These are phyloP conservation scores for Xyliphius kryptos DNA, from an alignment of 2,113 vertebrate species.

Conservation along the genomic window DNA sequence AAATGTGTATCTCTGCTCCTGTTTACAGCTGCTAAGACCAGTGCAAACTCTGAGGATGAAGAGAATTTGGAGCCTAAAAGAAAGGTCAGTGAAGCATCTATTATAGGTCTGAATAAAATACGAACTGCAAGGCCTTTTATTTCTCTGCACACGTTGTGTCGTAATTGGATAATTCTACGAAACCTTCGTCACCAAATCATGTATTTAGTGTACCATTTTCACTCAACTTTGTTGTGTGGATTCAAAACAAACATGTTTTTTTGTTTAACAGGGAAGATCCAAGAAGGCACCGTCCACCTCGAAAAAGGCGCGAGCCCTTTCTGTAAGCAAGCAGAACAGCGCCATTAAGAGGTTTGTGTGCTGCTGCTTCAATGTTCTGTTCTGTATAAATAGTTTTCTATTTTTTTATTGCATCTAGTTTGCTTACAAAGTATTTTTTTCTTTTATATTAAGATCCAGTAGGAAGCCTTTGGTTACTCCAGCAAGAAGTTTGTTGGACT, in stretches of 20 bases:
- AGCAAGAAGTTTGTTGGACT: slow-evolving; percentile 55
- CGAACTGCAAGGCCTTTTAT: too few species aligned
- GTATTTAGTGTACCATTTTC: too few species aligned
- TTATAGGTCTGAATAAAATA: too few species aligned
- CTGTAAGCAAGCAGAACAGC: slow-evolving; percentile 51
- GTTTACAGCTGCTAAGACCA: slow-evolving; percentile 49
- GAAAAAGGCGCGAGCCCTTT: slow-evolving; percentile 53
- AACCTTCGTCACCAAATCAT: too few species aligned
- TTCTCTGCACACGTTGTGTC: too few species aligned
- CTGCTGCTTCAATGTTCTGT: background rate
- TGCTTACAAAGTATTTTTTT: background rate
- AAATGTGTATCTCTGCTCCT: background rate
- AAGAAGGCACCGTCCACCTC: slow-evolving; percentile 59
- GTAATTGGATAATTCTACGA: too few species aligned
- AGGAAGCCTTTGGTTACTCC: slow-evolving; percentile 62
- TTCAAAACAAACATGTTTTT: background rate
- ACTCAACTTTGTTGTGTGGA: too few species aligned
- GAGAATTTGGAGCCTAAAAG: slow-evolving; percentile 47
- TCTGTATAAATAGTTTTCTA: background rate
- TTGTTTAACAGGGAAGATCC: slow-evolving; percentile 45
- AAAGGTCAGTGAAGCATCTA: slow-evolving; percentile 47
- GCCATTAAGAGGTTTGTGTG: slow-evolving; percentile 46
- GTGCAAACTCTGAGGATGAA: slow-evolving; percentile 48
- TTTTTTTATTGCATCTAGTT: background rate
- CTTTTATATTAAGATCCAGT: slow-evolving; percentile 47